phyloP scores from a whole-genome alignment of 2,113 vertebrate genomes.

The Thalassarche chlororhynchos region DNA sequence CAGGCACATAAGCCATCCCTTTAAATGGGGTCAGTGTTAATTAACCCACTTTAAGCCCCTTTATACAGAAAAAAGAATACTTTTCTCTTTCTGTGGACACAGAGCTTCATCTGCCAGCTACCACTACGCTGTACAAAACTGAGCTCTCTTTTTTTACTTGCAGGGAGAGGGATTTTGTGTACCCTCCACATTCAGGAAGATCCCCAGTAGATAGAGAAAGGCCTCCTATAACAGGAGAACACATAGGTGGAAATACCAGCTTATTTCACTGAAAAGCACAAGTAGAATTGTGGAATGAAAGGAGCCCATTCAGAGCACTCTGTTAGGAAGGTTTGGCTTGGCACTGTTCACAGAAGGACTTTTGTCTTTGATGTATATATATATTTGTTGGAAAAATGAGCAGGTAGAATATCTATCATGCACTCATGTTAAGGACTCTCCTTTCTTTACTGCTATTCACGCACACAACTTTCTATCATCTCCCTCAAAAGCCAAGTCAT shows the following conservation, averaged over 20 bases:
- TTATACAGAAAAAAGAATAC: neutral
- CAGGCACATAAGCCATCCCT: neutral
- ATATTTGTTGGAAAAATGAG: conserved; percentile 27
- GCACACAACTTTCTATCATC: neutral
- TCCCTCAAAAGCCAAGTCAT: neutral
- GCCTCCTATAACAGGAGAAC: neutral
- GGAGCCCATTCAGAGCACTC: neutral
- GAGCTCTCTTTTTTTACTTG: neutral
- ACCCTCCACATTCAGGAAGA: neutral
- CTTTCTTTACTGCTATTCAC: neutral
- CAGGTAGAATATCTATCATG: neutral
- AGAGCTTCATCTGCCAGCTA: neutral
- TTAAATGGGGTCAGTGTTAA: conserved; percentile 34
- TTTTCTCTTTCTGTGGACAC: neutral
- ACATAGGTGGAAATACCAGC: neutral
- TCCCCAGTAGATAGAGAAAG: neutral
- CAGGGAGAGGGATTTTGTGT: neutral
- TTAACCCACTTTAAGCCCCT: conserved; percentile 24
- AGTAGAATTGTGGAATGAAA: neutral
- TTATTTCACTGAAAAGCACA: neutral
- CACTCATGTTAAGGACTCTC: neutral
- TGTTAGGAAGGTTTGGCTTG: neutral
- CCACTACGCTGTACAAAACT: neutral
- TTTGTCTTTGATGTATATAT: neutral
- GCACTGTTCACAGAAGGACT: neutral